Evolutionary conservation across 2,797 vertebrate genomes (phyloP), one percentile per base, ranked within the genome.

Genomic region (Loris lydekkerianus): DNA sequence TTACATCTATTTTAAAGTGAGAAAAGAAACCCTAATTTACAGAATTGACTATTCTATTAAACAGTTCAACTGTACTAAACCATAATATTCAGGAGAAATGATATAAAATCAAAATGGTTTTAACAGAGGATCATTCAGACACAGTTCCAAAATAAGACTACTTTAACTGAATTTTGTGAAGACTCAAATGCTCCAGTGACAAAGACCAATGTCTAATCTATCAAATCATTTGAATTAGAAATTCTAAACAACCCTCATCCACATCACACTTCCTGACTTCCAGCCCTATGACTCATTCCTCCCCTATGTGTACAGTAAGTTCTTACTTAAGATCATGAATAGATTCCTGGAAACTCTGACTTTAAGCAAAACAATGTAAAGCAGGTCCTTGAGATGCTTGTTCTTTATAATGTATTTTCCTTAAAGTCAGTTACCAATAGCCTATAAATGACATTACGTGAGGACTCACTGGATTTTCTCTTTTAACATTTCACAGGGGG

Each of bases 31-130:
- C 2, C 5, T 23, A 65, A 76, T 63, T 75, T 92, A 90, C 14
- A 78, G 87, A 94, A 72, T 69, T 60, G 87, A 83, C 70, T 80
- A 78, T 73, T 87, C 81, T 46, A 86, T 53, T 13, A 67, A 86
- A 92, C n/a, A 56, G 56, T 18, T 76, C n/a, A 61, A 37, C 0
- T 82, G 5, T 40, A 56, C 34, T 58, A 60, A 94, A 91, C 37
- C 15, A 17, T n/a, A 3, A 87, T 0, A 14, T 56, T 43, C 29
- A 95, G 65, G 58, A 92, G 37, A 90, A 80, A 89, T 10, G 65
- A 93, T 17, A 72, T 7, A 56, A 0, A 70, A 72, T 75, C 21
- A 27, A 81, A 92, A 65, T 15, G 53, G 37, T 43, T 78, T 29
- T 91, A 81, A 87, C 5, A 75, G 37, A 87, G 63, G 31, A 13